phyloP scores from a whole-genome alignment of 2,113 vertebrate genomes.

The Canis aureus region DNA sequence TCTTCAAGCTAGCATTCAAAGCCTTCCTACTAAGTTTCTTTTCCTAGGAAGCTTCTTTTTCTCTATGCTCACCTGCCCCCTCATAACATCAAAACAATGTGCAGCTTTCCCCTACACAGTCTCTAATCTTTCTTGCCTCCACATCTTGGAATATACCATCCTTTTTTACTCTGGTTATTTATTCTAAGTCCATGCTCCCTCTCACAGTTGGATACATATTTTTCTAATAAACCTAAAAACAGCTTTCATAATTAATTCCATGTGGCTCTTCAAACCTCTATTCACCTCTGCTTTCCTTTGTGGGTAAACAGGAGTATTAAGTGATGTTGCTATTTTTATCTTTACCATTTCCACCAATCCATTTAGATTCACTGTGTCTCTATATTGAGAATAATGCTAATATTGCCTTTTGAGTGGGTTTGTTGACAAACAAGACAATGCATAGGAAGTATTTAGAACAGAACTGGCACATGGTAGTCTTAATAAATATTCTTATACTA shows the following conservation, averaged over 20 bases:
- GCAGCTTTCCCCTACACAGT: neutral
- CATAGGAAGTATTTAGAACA: neutral
- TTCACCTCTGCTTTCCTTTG: neutral
- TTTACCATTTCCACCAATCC: neutral
- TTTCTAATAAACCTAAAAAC: neutral
- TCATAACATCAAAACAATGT: too few species aligned
- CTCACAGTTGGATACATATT: neutral
- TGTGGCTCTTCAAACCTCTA: neutral
- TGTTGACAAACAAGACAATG: neutral
- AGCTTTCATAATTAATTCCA: neutral
- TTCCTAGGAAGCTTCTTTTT: neutral
- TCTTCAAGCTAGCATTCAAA: neutral
- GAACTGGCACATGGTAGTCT: neutral
- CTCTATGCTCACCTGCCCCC: neutral
- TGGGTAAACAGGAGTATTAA: neutral
- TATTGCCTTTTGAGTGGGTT: neutral
- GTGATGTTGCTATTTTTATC: neutral
- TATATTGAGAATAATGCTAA: neutral
- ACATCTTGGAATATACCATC: neutral
- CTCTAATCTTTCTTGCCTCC: neutral
- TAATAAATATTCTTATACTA: neutral
- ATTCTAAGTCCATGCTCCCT: neutral
- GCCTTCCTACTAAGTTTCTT: neutral
- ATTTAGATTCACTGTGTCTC: slow-evolving; percentile 32
- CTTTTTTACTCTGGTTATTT: neutral